Base-by-base conservation (phyloP, 2,888 invertebrate species). In the Hofmannophila pseudospretella region DNA sequence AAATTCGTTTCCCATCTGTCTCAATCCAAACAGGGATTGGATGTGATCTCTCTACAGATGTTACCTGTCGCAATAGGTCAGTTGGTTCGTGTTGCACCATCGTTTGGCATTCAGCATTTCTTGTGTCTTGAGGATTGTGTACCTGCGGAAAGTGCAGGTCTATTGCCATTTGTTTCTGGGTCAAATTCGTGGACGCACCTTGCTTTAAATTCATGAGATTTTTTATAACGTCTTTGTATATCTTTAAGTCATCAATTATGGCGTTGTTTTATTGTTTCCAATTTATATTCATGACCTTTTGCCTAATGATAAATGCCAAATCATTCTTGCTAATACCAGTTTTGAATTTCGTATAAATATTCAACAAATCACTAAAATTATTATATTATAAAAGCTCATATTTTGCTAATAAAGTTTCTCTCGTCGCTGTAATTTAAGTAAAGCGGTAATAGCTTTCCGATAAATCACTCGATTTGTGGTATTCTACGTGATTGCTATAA, bases 21-120 rank as follows among this genome's bases (percentile, higher is more conserved):
- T 40, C 32, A 31, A 22, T 27, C 23, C 23, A 34, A 40, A 39
- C 36, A 32, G 22, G 23, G 32, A 33, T 41, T 38, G 35, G 40
- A 38, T 42, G 26, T 33, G 34, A 41, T 41, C 27, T 38, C 32
- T 36, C 12, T 29, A 11, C 8, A 25, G 23, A 5, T 13, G 9
- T 33, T 12, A 25, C 25, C 22, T 47, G 45, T 47, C 34, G 47
- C 59, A 55, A 63, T 63, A 63, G 62, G 60, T 63, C 55, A 53
- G 47, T 27, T 45, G 45, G 44, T 41, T 48, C 49, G 47, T 49
- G 50, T 46, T 57, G 39, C 36, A 26, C 35, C 50, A 50, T 36
- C 38, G 38, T 36, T 43, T 39, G 40, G 43, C 54, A 42, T 53
- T 62, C 47, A 47, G 11, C 27, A 22, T 5, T 22, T 22, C 32